These are phyloP conservation scores for Drosophila greeni DNA, from an alignment of 2,888 invertebrate genomes.

Conservation along the genomic window DNA sequence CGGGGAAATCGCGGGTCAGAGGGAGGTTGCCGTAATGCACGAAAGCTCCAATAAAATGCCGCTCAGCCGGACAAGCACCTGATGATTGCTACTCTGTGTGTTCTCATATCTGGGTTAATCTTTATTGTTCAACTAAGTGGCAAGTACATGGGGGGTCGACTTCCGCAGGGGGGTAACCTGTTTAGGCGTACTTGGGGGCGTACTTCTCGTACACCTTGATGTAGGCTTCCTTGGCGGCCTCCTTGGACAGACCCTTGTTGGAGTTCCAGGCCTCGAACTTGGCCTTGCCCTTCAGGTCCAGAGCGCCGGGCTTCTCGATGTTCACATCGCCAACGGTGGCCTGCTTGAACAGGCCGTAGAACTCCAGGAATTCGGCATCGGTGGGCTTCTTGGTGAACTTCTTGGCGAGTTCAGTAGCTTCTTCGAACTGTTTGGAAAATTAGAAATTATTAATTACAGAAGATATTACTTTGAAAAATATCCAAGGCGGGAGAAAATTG, in stretches of 20 bases:
- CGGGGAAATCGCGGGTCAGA: conserved; percentile 5
- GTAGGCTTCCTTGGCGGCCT: conserved; percentile 90
- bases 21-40: conserved; percentile 4
- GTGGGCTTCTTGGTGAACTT: conserved; percentile 87
- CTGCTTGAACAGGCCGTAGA: conserved; percentile 93
- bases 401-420: conserved; percentile 87
- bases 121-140: conserved; percentile 27
- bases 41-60: conserved; percentile 37
- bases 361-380: conserved; percentile 88
- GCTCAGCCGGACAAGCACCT: conserved; percentile 22
- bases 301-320: conserved; percentile 89
- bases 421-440: conserved; percentile 82
- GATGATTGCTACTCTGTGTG: conserved; percentile 16
- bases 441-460: not conserved
- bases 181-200: conserved; percentile 79
- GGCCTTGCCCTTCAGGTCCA: conserved; percentile 93
- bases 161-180: not conserved
- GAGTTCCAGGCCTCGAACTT: conserved; percentile 96
- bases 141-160: conserved; percentile 16
- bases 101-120: conserved; percentile 22
- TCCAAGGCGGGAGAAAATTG: not conserved
- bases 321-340: conserved; percentile 88
- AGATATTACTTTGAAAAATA: not conserved
- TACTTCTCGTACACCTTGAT: conserved; percentile 83
- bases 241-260: conserved; percentile 88